Base-by-base conservation (phyloP, 37 sponge, comb jelly and placozoan genomes). In the Petrosia ficiformis region DNA sequence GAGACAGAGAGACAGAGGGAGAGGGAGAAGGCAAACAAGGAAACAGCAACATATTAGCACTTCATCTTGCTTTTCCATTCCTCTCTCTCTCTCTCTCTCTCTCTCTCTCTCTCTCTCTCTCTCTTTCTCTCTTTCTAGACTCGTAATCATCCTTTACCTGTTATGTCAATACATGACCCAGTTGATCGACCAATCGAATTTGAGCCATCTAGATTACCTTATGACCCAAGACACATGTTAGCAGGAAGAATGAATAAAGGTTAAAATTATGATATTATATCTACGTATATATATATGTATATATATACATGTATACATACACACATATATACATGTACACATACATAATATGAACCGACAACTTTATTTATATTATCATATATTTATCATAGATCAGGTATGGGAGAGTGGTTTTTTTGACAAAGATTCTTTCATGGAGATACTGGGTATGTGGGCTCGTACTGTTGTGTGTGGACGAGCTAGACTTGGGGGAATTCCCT, bases 391-490 rank as follows among this genome's bases (percentile, higher is more conserved):
- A 35, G 80, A 48, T 16, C 77, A 64, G n/a, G 77, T 73, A 14
- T 97, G 87, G 81, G 83, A 88, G 82, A 42, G 76, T 39, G 99
- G 99, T 3, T 95, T 97, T 84, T 97, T 97, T 75, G 99, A 97
- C 72, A 63, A 82, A 71, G 95, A 84, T 3, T 73, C 78, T n/a
- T 97, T 92, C 82, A 77, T 81, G 14, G 99, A 97, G 84, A 89
- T 82, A 2, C 86, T 92, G 70, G 48, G 71, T 16, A 73, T 74
- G 58, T 97, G 99, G 99, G 99, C 99, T 40, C 90, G 85, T 84
- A 95, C 93, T 63, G 99, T 97, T n/a, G 83, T 97, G 43, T 80
- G 84, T 63, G 99, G 99, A 34, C 71, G 99, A 36, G 99, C 99
- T 40, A 80, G 95, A 30, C 80, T 97, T n/a, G 95, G 99, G 34